These are phyloP conservation scores for Mastacembelus armatus DNA, from an alignment of 2,797 vertebrate species.

Conservation along the genomic window DNA sequence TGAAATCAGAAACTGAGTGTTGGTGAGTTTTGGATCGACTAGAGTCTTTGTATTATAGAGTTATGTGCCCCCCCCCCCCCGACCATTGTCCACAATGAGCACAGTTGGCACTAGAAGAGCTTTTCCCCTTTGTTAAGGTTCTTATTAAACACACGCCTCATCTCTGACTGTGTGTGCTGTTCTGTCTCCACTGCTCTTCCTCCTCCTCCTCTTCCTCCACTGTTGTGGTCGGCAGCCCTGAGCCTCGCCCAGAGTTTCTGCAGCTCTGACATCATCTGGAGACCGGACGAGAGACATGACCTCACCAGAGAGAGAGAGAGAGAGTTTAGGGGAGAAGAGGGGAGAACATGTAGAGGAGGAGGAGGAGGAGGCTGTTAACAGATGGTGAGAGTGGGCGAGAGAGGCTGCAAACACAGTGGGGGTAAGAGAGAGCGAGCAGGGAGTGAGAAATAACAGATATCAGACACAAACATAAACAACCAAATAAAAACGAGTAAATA, in stretches of 20 bases:
- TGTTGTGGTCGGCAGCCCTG: conserved; percentile 3
- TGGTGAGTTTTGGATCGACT: too few relatives aligned
- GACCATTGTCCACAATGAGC: too few relatives aligned
- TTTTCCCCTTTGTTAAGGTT: not conserved
- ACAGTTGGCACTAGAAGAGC: too few relatives aligned
- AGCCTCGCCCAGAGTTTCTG: conserved; percentile 71
- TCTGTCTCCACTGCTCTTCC: not conserved
- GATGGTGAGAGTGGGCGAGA: conserved; percentile 18
- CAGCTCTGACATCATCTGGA: conserved; percentile 71
- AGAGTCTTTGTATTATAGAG: too few relatives aligned
- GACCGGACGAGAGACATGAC: conserved; percentile 63
- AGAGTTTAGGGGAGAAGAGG: not conserved
- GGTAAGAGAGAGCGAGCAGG: not conserved
- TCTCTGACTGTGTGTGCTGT: too few relatives aligned
- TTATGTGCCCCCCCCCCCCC: too few relatives aligned
- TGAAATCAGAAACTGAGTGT: too few relatives aligned
- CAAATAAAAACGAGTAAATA: too few relatives aligned
- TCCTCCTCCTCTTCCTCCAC: not conserved
- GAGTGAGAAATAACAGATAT: not conserved
- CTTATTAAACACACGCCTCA: not conserved
- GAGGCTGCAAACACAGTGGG: too few relatives aligned
- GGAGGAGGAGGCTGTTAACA: not conserved
- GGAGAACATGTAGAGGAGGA: not conserved
- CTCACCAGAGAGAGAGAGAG: conserved; percentile 44
- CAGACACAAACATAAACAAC: too few relatives aligned